Evolutionary conservation across 2,888 invertebrate species (phyloP).

Genomic region (Steinernema carpocapsae): DNA sequence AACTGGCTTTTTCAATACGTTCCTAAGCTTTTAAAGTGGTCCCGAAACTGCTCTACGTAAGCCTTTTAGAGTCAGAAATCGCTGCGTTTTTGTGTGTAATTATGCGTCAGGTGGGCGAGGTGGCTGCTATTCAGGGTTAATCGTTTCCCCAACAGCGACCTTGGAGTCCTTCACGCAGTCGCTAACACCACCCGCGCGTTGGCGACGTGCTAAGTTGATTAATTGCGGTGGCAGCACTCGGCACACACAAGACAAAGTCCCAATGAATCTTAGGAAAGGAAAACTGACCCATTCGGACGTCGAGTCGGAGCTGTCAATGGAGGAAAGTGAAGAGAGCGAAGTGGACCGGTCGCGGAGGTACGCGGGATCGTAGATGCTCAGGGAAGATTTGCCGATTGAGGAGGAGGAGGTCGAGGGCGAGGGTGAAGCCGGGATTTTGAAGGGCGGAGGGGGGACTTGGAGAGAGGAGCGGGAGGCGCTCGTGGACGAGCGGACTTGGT

Average conservation of each 20-base stretch:
- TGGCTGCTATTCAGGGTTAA: not conserved
- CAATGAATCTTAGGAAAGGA: not conserved
- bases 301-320: slow-evolving; percentile 54
- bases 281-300: slow-evolving; percentile 42
- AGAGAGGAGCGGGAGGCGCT: slow-evolving; percentile 17
- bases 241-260: not conserved
- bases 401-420: slow-evolving; percentile 36
- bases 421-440: slow-evolving; percentile 13
- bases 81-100: slow-evolving; percentile 28
- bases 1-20: no score
- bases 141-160: not conserved
- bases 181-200: slow-evolving; percentile 7
- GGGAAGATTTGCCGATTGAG: slow-evolving; percentile 36
- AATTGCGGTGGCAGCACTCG: slow-evolving; percentile 25
- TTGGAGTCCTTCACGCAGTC: not conserved
- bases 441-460: not conserved
- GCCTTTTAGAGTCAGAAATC: no score
- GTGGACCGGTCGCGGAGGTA: slow-evolving; percentile 51
- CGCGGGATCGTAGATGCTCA: slow-evolving; percentile 46
- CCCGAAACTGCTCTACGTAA: no score
- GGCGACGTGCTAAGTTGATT: slow-evolving; percentile 10
- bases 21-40: no score
- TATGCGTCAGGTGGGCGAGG: slow-evolving; percentile 26
- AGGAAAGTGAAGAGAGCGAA: slow-evolving; percentile 57
- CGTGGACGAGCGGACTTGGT: slow-evolving; percentile 30